A percentile compares a stretch with the other conserved stretches of the same genome.
Conservation (phyloP, 1,140 invertebrate genomes). For the Neodiprion lecontei region DNA sequence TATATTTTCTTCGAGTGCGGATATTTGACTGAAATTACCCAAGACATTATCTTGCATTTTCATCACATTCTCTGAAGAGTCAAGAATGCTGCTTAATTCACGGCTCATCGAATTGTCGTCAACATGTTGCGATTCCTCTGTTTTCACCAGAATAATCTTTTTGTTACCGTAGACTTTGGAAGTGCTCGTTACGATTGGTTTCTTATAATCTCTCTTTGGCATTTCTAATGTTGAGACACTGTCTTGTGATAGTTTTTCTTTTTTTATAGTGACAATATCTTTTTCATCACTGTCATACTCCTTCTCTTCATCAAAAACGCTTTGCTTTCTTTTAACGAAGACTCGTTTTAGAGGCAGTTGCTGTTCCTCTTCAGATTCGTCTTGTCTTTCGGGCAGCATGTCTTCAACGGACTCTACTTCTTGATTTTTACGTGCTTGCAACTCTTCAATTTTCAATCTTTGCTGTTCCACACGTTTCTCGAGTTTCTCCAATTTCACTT, state of each 20-base stretch:
- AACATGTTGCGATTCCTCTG: slow-evolving; percentile 33
- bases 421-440: slow-evolving; percentile 52
- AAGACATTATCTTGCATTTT: slow-evolving; percentile 58
- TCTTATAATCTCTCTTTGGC: slow-evolving; percentile 10
- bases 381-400: slow-evolving; percentile 56
- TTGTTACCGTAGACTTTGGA: slow-evolving; percentile 53
- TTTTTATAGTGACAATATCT: slow-evolving; percentile 16
- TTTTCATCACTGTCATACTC: slow-evolving; percentile 49
- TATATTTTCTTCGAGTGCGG: slow-evolving; percentile 29
- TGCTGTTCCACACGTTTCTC: slow-evolving; percentile 58
- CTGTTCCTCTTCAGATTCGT: slow-evolving; percentile 59
- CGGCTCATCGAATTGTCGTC: slow-evolving; percentile 57
- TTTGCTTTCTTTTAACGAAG: slow-evolving; percentile 58
- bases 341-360: slow-evolving; percentile 57
- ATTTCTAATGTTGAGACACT: background rate
- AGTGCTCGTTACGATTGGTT: slow-evolving; percentile 34
- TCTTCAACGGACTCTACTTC: slow-evolving; percentile 54
- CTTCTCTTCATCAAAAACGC: slow-evolving; percentile 58
- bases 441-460: slow-evolving; percentile 55
- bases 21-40: slow-evolving; percentile 51
- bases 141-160: slow-evolving; percentile 47
- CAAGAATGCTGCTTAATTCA: slow-evolving; percentile 54
- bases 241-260: background rate
- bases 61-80: slow-evolving; percentile 51
- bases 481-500: slow-evolving; percentile 52